Conservation (phyloP, 2,113 vertebrate genomes). For the Nycticebus coucang region DNA sequence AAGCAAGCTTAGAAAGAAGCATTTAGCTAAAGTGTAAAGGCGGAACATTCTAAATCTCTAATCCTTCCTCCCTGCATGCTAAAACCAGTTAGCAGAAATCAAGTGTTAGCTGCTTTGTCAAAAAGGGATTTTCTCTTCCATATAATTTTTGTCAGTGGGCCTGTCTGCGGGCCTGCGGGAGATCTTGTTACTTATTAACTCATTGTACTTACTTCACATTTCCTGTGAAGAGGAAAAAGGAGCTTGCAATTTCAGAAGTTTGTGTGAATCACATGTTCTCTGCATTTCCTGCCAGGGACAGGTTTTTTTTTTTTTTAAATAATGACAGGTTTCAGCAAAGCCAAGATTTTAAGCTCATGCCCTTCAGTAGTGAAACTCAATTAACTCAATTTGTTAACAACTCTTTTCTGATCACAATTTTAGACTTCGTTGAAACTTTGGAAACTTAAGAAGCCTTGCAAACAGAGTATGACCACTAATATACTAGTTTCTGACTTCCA, state of each 20-base stretch:
- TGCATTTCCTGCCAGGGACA: neutral
- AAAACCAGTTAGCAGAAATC: slow-evolving; percentile 3
- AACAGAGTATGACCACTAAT: neutral
- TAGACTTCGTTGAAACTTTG: neutral
- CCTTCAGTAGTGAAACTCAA: neutral
- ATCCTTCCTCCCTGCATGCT: neutral
- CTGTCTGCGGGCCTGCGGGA: neutral
- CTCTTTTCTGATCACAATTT: neutral
- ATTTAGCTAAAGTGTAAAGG: neutral
- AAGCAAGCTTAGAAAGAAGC: slow-evolving; percentile 19
- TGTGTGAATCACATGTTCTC: neutral
- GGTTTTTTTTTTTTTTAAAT: neutral
- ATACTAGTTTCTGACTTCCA: neutral
- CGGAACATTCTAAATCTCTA: neutral
- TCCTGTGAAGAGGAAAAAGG: neutral
- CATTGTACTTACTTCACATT: too few species aligned
- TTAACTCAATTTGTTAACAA: neutral
- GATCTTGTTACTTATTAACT: neutral
- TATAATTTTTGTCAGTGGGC: neutral
- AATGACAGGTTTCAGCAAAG: neutral
- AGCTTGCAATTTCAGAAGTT: neutral
- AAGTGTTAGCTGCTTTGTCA: neutral
- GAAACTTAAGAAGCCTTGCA: neutral
- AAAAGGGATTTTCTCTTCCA: neutral
- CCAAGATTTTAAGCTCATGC: neutral